Conservation (phyloP, 2,888 invertebrate species). For the Xestobium rufovillosum region DNA sequence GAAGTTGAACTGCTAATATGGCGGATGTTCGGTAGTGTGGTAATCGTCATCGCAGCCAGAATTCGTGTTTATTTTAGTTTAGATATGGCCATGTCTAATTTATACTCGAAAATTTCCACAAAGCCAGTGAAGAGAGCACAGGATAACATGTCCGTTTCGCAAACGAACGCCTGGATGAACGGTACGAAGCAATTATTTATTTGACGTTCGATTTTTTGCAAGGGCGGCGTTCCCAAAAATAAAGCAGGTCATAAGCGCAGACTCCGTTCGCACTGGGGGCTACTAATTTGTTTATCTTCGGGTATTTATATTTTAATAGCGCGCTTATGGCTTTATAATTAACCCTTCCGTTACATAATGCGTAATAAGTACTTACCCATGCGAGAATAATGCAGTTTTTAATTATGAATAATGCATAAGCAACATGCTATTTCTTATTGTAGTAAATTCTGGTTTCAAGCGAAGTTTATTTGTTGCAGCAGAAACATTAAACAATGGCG, state of each 20-base stretch:
- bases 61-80: slow-evolving; percentile 6
- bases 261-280: too few relatives aligned
- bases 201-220: slow-evolving; percentile 20
- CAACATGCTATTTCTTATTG: too few relatives aligned
- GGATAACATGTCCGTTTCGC: slow-evolving; percentile 70
- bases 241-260: too few relatives aligned
- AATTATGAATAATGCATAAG: too few relatives aligned
- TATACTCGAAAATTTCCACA: slow-evolving; percentile 66
- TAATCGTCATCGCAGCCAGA: slow-evolving; percentile 19
- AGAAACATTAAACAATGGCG: slow-evolving; percentile 69
- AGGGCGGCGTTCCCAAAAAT: too few relatives aligned
- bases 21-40: slow-evolving; percentile 19
- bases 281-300: too few relatives aligned
- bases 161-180: slow-evolving; percentile 81
- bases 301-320: too few relatives aligned
- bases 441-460: too few relatives aligned
- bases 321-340: too few relatives aligned
- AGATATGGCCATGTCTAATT: slow-evolving; percentile 64
- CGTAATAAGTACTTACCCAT: too few relatives aligned
- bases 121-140: slow-evolving; percentile 70
- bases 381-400: too few relatives aligned
- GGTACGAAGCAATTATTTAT: slow-evolving; percentile 51
- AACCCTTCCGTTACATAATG: too few relatives aligned
- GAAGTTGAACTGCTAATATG: slow-evolving; percentile 17
- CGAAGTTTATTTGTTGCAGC: slow-evolving; percentile 48